Percentiles rank a stretch among this genome's conserved stretches.
Conservation (phyloP, 2,888 invertebrate species). For the Sesamia inferens region DNA sequence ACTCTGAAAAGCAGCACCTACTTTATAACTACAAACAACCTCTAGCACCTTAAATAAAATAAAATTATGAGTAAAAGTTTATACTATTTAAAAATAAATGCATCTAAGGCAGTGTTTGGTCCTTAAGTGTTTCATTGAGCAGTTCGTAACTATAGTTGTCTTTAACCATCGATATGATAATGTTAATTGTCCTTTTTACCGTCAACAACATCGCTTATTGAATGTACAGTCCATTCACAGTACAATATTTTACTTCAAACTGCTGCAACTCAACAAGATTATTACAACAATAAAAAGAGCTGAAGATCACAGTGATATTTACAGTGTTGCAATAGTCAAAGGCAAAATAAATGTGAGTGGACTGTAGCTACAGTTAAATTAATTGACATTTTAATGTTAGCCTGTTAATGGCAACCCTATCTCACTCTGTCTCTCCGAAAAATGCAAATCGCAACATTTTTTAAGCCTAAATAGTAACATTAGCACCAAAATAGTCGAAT, state of each 20-base stretch:
- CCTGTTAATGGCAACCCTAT: background rate
- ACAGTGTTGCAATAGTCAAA: background rate
- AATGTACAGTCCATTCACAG: background rate
- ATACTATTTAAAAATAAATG: constrained; percentile 61
- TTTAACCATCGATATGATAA: constrained; percentile 25
- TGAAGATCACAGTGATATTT: background rate
- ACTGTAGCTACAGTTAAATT: background rate
- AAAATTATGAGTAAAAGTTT: constrained; percentile 26
- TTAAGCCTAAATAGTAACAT: constrained; percentile 10
- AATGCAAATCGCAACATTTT: constrained; percentile 6
- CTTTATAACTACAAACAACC: constrained; percentile 5
- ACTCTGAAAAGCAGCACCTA: background rate
- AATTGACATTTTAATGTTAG: background rate
- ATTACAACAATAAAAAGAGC: background rate
- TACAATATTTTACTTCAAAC: background rate
- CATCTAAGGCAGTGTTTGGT: constrained; percentile 59
- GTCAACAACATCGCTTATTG: background rate
- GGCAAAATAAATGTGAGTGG: background rate
- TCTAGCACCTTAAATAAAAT: constrained; percentile 13
- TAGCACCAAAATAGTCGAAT: constrained; percentile 31
- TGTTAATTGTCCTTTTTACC: constrained; percentile 17
- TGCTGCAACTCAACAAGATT: background rate
- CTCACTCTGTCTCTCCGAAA: background rate
- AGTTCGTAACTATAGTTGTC: constrained; percentile 19
- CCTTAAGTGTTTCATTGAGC: constrained; percentile 48